Evolutionary conservation across 2,888 invertebrate species (phyloP).

Genomic region (Stenichneumon culpator): DNA sequence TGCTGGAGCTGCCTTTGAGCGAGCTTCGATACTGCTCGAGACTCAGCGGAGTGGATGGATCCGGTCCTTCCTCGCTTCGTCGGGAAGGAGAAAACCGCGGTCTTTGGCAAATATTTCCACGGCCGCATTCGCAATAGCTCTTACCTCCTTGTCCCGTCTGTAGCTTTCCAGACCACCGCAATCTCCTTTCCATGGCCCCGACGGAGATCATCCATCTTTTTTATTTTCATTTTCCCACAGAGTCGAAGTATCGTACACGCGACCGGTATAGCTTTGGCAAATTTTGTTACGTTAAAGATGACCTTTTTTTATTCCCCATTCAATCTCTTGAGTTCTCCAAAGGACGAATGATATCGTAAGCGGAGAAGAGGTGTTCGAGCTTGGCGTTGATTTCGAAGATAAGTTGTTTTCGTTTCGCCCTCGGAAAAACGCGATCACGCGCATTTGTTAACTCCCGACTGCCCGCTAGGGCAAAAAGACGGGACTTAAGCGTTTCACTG

Average conservation of each 20-base stretch:
- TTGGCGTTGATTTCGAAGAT: not conserved
- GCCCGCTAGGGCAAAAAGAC: too few relatives aligned
- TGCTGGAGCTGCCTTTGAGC: slow-evolving; percentile 48
- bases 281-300: slow-evolving; percentile 7
- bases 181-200: slow-evolving; percentile 74
- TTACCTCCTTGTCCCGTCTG: slow-evolving; percentile 48
- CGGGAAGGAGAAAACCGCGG: slow-evolving; percentile 57
- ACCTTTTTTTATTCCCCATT: not conserved
- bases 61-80: slow-evolving; percentile 35
- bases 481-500: too few relatives aligned
- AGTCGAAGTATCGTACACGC: slow-evolving; percentile 2
- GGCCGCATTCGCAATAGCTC: slow-evolving; percentile 69
- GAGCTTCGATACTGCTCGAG: slow-evolving; percentile 53
- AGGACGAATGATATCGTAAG: too few relatives aligned
- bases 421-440: slow-evolving; percentile 34
- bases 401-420: slow-evolving; percentile 19
- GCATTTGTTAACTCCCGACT: too few relatives aligned
- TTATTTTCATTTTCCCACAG: slow-evolving; percentile 42
- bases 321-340: too few relatives aligned
- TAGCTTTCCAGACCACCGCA: slow-evolving; percentile 64
- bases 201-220: slow-evolving; percentile 54
- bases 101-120: slow-evolving; percentile 78
- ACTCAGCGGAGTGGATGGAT: slow-evolving; percentile 64
- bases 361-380: not conserved
- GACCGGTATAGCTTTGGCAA: not conserved